These are phyloP conservation scores for Lucilia cuprina DNA, from an alignment of 1,140 invertebrate species.

Conservation along the genomic window DNA sequence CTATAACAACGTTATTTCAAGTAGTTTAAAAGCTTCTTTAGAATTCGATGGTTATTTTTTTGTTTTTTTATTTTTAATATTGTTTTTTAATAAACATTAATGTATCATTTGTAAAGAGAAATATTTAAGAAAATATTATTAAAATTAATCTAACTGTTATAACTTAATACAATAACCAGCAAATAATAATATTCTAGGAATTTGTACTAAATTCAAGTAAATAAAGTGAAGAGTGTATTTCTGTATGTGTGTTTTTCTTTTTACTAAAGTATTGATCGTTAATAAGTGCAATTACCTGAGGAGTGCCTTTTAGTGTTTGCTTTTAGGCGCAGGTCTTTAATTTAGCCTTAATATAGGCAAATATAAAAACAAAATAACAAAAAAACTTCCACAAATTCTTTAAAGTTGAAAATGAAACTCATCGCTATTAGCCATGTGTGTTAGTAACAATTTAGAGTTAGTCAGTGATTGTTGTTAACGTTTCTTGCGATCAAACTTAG, in stretches of 20 bases:
- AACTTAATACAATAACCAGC: no score
- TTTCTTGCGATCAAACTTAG: background rate
- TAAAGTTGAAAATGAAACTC: background rate
- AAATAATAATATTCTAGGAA: background rate
- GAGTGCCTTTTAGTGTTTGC: constrained; percentile 7
- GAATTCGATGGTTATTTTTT: no score
- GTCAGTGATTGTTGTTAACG: background rate
- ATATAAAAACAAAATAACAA: background rate
- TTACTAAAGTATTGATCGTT: constrained; percentile 22
- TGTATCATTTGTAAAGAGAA: no score
- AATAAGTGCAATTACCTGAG: constrained; percentile 21
- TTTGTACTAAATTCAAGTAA: background rate
- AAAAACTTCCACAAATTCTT: background rate
- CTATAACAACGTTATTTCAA: background rate
- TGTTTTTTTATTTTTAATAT: no score
- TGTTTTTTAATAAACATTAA: no score
- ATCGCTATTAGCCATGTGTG: background rate
- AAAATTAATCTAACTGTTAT: no score
- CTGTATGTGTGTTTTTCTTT: background rate
- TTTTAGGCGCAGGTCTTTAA: constrained; percentile 32
- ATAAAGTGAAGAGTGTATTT: background rate
- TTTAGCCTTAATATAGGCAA: constrained; percentile 29
- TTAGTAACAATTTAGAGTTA: constrained; percentile 24
- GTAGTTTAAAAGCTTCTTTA: no score
- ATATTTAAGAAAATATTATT: no score